Evolutionary conservation across 2,888 invertebrate species (phyloP), one percentile per base, ranked within the genome.

Genomic region (Tyria jacobaeae): DNA sequence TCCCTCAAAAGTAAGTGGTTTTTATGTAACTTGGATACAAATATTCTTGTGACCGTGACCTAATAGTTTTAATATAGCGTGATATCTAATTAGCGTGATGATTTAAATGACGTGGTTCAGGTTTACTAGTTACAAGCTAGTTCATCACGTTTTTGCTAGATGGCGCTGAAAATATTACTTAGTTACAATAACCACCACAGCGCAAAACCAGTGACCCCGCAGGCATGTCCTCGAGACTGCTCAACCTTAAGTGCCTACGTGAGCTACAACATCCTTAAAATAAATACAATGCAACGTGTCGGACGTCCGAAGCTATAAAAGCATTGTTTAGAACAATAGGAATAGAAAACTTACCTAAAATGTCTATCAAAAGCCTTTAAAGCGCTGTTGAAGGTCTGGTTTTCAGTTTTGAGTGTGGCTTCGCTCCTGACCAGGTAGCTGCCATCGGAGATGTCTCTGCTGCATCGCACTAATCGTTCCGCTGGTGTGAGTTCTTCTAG

Each of bases 381-480:
- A 17, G 93, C 92, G 9, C 76, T 81, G 41, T 87, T 86, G 68
- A 92, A 93, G 14, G 84, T 84, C 0, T 83, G 69, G 0, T 88
- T 87, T 12, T 89, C 90, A 4, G 80, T 80, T 57, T 78, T 89
- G 34, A 94, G 70, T 0, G 92, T 94, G 1, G 78, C 72, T 53
- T 93, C 93, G 52, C 90, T 90, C 3, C 94, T 81, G 1, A 92
- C 87, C 47, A 91, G 70, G 78, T 83, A 91, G 80, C 79, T 86
- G 1, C 87, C 83, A 21, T 88, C 87, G 0, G 89, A 83, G 12
- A 92, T 88, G 47, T 89, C 87, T 25, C 86, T 70, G 47, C 89
- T 83, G 63, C 87, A 84, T 7, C 89, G 77, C 7, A 93, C 91
- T 41, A 93, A 77, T 0, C 84, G 76, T 54, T 94, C 93, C 0